These are phyloP conservation scores for Paracanthobrama guichenoti DNA, from an alignment of 2,113 vertebrate species.

Conservation along the genomic window DNA sequence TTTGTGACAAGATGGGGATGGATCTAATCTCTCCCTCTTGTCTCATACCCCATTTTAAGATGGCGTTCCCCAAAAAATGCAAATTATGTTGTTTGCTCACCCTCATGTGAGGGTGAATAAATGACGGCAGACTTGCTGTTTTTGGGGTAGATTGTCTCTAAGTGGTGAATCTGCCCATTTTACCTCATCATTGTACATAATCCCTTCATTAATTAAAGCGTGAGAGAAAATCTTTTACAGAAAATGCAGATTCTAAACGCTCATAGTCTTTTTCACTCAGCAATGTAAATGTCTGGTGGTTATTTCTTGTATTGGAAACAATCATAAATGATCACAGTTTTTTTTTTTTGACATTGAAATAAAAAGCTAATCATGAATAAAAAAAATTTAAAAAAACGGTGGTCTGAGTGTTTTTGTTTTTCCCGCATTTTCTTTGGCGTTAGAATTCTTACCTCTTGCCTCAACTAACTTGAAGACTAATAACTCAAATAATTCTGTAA, in stretches of 20 bases:
- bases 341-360: slow-evolving; percentile 47
- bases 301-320: slow-evolving; percentile 31
- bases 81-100: neutral
- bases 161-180: neutral
- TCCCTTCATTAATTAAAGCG: neutral
- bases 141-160: neutral
- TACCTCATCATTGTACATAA: slow-evolving; percentile 39
- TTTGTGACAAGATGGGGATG: neutral
- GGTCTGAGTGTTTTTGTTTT: too few species aligned
- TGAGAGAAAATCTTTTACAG: neutral
- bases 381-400: neutral
- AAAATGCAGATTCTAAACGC: slow-evolving; percentile 10
- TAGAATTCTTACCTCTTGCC: too few species aligned
- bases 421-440: neutral
- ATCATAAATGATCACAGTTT: neutral
- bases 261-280: slow-evolving; percentile 16
- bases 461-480: too few species aligned
- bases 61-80: neutral
- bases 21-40: neutral
- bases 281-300: slow-evolving; percentile 49
- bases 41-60: neutral
- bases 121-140: neutral
- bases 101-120: neutral
- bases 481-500: too few species aligned
- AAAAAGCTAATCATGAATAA: slow-evolving; percentile 44